Base-by-base conservation (phyloP, 2,888 invertebrate species). In the Calameuta idolon region DNA sequence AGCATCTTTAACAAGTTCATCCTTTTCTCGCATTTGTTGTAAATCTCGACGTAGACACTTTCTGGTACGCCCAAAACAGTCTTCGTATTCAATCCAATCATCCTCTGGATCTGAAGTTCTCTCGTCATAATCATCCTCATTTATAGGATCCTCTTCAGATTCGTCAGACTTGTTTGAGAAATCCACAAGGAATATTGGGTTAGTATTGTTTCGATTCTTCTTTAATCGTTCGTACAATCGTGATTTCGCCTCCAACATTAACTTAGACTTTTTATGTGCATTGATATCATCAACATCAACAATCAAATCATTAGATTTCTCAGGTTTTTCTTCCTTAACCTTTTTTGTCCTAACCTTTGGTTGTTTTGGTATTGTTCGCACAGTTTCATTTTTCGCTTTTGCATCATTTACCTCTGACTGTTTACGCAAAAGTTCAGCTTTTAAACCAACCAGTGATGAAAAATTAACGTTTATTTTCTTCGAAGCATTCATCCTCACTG, bases 361-460 rank as follows among this genome's bases (percentile, higher is more conserved):
- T 91, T 77, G 87, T 85, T 87, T 92, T 92, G 79, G 83, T 37
- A 90, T 89, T 5, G 93, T 92, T 76, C 92, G 92, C 79, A 92
- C 93, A 79, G 92, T 92, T 76, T 93, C 93, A 83, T 94, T 89
- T 85, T 93, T 94, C 77, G 93, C 90, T 78, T 95, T 96, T 11
- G 94, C 94, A 87, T 94, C 94, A 79, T 93, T 92, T 1, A 97
- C 95, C 92, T 98, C 97, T 85, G 96, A 95, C 92, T 97, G 96
- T 91, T 98, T 98, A 81, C 96, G 94, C 74, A 96, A 91, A 30
- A 98, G 93, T 92, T 98, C 98, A 0, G 98, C 98, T 92, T 98
- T 98, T 80, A 98, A 92, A 87, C 96, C 96, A n/a, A 97, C 92
- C 76, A 97, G 89, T 0, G 91, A 91, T 30, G 91, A 91, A 78